Percentiles rank a stretch among this genome's conserved stretches.
These are phyloP conservation scores for Plagodis dolabraria DNA, from an alignment of 2,888 invertebrate species.

Conservation along the genomic window DNA sequence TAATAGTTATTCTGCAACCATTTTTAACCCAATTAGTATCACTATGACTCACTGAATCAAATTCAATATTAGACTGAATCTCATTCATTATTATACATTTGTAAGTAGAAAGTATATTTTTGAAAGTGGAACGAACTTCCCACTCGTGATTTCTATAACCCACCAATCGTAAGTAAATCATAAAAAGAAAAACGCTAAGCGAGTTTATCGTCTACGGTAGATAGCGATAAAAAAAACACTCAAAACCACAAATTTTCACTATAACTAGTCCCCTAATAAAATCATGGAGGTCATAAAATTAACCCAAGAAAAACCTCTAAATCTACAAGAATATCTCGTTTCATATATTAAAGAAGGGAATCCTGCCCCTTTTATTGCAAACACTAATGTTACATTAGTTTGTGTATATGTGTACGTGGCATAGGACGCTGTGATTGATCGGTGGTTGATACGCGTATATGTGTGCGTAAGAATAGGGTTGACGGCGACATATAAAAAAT, in stretches of 20 bases:
- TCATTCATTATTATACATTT: too few relatives aligned
- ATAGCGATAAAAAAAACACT: slow-evolving; percentile 5
- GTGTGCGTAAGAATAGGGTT: slow-evolving; percentile 53
- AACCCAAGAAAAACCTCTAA: slow-evolving; percentile 27
- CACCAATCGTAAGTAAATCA: neutral
- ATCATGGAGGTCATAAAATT: slow-evolving; percentile 32
- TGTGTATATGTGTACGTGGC: slow-evolving; percentile 35
- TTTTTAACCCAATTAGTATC: too few relatives aligned
- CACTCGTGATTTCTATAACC: neutral
- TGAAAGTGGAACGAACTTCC: neutral
- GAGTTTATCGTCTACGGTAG: neutral
- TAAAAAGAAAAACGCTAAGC: neutral
- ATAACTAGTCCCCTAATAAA: slow-evolving; percentile 37
- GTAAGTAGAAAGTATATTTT: too few relatives aligned
- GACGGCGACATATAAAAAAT: slow-evolving; percentile 40
- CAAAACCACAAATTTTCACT: slow-evolving; percentile 18
- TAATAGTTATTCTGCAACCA: too few relatives aligned
- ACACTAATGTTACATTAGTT: slow-evolving; percentile 36
- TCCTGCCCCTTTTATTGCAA: slow-evolving; percentile 34
- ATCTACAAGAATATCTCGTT: slow-evolving; percentile 37
- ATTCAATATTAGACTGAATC: too few relatives aligned
- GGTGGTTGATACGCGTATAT: slow-evolving; percentile 37
- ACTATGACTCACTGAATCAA: too few relatives aligned
- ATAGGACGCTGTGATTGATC: slow-evolving; percentile 52
- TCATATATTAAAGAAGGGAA: slow-evolving; percentile 34